Conservation (phyloP, 2,888 invertebrate genomes). For the Mylabris sibirica region DNA sequence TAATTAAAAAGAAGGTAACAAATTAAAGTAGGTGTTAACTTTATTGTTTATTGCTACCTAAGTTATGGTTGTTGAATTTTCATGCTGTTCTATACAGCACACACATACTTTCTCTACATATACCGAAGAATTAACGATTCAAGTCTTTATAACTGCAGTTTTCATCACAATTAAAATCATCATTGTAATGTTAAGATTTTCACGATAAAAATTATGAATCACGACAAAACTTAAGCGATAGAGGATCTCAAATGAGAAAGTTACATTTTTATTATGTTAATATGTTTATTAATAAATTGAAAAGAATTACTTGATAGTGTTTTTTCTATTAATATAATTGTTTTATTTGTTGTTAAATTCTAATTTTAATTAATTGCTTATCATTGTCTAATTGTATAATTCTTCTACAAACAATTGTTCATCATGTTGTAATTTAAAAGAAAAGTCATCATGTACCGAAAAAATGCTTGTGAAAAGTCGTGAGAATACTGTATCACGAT, state of each 20-base stretch:
- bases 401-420: neutral
- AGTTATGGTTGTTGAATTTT: neutral
- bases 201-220: constrained; percentile 1
- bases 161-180: constrained; percentile 3
- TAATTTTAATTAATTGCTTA: neutral
- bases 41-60: constrained; percentile 8
- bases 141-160: neutral
- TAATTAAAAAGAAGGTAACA: constrained; percentile 5
- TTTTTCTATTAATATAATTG: neutral
- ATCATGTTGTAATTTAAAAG: neutral
- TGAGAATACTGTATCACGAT: constrained; percentile 12
- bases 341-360: neutral
- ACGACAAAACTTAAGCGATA: neutral
- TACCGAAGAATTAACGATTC: neutral
- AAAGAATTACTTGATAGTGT: neutral
- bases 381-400: neutral
- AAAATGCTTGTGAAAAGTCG: constrained; percentile 11
- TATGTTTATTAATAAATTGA: neutral
- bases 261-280: neutral
- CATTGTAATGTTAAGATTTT: neutral
- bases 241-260: neutral
- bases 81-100: neutral
- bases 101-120: neutral
- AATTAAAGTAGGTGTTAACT: neutral
- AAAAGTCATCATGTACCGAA: neutral